Evolutionary conservation across 2,888 invertebrate genomes (phyloP).

Genomic region (Acronicta leporina): DNA sequence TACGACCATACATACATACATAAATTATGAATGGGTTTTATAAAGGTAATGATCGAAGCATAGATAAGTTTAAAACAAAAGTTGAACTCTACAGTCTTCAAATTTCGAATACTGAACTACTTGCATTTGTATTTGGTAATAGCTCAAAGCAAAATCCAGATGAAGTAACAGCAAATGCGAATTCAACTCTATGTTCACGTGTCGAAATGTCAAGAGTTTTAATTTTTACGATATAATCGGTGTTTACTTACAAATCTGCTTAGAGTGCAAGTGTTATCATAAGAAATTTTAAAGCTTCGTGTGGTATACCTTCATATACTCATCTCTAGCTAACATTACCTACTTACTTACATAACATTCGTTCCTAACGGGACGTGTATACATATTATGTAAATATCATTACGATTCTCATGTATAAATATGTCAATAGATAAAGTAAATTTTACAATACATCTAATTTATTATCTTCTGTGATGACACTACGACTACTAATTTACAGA

Average conservation of each 20-base stretch:
- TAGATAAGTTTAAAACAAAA: constrained; percentile 33
- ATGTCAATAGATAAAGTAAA: constrained; percentile 86
- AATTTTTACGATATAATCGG: constrained; percentile 67
- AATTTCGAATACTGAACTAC: constrained; percentile 29
- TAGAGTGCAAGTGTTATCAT: constrained; percentile 88
- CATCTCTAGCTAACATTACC: constrained; percentile 85
- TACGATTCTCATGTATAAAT: constrained; percentile 87
- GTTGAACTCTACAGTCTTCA: constrained; percentile 11
- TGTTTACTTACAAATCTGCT: constrained; percentile 82
- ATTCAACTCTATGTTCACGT: constrained; percentile 36
- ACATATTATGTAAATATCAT: constrained; percentile 88
- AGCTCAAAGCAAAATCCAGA: constrained; percentile 44
- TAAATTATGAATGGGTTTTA: constrained; percentile 49
- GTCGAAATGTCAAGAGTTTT: constrained; percentile 57
- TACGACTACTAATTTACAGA: constrained; percentile 86
- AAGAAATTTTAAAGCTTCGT: constrained; percentile 89
- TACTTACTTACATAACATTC: constrained; percentile 87
- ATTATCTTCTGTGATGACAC: constrained; percentile 86
- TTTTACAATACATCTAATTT: constrained; percentile 86
- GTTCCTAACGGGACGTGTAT: constrained; percentile 89
- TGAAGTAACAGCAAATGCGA: constrained; percentile 25
- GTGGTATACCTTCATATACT: constrained; percentile 85
- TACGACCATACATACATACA: constrained; percentile 66
- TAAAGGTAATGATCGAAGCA: constrained; percentile 54
- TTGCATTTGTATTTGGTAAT: constrained; percentile 26